Conservation (phyloP, 2,113 vertebrate genomes). For the Malurus cyaneus region DNA sequence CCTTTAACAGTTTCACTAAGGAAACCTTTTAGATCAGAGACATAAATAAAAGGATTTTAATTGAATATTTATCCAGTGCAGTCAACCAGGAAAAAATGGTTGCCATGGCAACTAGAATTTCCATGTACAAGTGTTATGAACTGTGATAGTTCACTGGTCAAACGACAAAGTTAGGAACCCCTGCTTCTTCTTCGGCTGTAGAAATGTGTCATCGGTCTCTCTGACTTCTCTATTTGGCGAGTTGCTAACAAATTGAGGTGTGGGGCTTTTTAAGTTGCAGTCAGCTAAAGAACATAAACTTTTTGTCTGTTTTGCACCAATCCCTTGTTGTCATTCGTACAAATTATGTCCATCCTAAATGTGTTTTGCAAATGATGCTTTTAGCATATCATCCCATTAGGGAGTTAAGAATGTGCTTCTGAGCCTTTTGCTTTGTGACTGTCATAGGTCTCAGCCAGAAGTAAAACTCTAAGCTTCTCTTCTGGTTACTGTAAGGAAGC, state of each 20-base stretch:
- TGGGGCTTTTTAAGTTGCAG: background rate
- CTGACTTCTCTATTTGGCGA: background rate
- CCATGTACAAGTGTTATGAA: background rate
- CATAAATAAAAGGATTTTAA: constrained; percentile 12
- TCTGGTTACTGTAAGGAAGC: background rate
- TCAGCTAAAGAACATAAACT: background rate
- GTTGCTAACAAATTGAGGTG: background rate
- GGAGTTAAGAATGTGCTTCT: background rate
- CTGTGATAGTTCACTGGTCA: background rate
- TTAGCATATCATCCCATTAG: background rate
- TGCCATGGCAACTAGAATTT: constrained; percentile 16
- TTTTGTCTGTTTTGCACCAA: background rate
- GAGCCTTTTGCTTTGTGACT: background rate
- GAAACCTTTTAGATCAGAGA: background rate
- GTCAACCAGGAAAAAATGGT: background rate
- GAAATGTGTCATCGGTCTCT: background rate
- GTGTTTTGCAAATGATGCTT: background rate
- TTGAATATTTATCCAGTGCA: background rate
- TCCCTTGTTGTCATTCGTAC: background rate
- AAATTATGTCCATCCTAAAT: background rate
- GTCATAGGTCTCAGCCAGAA: background rate
- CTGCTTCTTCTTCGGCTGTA: fast-evolving
- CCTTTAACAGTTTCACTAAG: background rate
- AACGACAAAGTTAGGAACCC: background rate
- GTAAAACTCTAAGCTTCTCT: background rate